A percentile compares a stretch with the other conserved stretches of the same genome.
Conservation (phyloP, 2,888 invertebrate species). For the Mamestra brassicae region DNA sequence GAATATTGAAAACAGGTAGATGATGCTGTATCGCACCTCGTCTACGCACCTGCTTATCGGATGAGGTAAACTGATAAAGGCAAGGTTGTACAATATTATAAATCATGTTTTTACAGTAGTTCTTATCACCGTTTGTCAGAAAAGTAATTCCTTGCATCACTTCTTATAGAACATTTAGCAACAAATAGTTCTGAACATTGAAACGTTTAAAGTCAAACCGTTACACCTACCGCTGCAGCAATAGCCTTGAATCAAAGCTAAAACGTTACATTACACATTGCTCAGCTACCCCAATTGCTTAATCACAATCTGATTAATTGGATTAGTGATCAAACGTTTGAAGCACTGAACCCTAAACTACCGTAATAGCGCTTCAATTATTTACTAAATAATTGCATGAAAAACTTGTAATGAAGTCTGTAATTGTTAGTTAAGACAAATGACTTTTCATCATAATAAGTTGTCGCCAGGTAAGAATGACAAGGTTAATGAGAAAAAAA, state of each 20-base stretch:
- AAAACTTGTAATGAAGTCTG: background rate
- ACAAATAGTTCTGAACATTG: too few species aligned
- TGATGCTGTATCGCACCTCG: background rate
- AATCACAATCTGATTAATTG: too few species aligned
- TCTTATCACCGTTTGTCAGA: too few species aligned
- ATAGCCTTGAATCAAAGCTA: background rate
- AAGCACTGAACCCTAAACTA: constrained; percentile 1
- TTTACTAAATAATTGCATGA: constrained; percentile 26
- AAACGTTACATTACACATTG: too few species aligned
- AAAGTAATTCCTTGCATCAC: too few species aligned
- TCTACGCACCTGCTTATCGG: background rate
- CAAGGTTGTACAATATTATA: background rate
- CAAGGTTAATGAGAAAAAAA: background rate
- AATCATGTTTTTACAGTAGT: background rate
- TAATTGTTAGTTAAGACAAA: constrained; percentile 24
- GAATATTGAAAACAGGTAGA: background rate
- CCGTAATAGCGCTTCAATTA: background rate
- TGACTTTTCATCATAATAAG: constrained; percentile 16
- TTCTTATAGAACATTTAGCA: too few species aligned
- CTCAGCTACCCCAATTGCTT: too few species aligned
- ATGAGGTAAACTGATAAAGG: background rate
- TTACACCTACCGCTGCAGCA: too few species aligned
- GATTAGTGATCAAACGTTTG: too few species aligned
- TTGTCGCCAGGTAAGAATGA: background rate
- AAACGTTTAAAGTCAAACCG: too few species aligned